A percentile compares a stretch with the other conserved stretches of the same genome.
Evolutionary conservation across 2,888 invertebrate species (phyloP).

Genomic region (Pheosia tremula): DNA sequence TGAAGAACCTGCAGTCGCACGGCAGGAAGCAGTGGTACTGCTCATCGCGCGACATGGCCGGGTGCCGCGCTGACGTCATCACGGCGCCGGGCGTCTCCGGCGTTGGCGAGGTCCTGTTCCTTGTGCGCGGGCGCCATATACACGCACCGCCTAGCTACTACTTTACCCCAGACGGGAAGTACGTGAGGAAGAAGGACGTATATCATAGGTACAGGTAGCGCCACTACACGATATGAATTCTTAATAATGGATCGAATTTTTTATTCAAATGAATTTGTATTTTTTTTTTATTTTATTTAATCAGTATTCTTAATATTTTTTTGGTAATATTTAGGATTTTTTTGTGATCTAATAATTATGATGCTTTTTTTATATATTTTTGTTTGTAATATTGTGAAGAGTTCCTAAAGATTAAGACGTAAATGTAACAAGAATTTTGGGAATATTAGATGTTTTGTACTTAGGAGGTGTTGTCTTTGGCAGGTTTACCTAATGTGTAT

Average conservation of each 20-base stretch:
- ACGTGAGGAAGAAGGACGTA: constrained; percentile 76
- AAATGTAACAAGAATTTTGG: constrained; percentile 8
- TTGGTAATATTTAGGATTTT: constrained; percentile 23
- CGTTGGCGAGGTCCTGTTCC: constrained; percentile 72
- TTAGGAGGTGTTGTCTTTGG: not conserved
- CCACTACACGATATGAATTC: constrained; percentile 16
- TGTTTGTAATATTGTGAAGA: constrained; percentile 26
- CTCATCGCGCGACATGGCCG: constrained; percentile 79
- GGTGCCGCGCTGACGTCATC: constrained; percentile 79
- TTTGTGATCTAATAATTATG: constrained; percentile 18
- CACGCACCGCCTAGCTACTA: constrained; percentile 78
- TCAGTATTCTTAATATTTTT: constrained; percentile 17
- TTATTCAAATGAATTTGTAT: constrained; percentile 7
- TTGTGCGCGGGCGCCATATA: constrained; percentile 76
- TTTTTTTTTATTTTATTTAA: constrained; percentile 22
- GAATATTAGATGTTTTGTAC: not conserved
- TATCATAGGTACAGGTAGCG: constrained; percentile 78
- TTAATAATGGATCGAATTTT: constrained; percentile 11
- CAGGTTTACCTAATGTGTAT: not conserved
- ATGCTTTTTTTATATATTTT: constrained; percentile 16
- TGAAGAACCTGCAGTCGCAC: constrained; percentile 79
- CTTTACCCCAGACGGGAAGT: constrained; percentile 79
- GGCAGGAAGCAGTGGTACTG: constrained; percentile 82
- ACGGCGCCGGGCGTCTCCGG: constrained; percentile 67
- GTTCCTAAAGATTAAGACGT: constrained; percentile 45